Evolutionary conservation across 35 echinoderm and acorn worm genomes (phyloP).

Genomic region (Ophiothrix spiculata): DNA sequence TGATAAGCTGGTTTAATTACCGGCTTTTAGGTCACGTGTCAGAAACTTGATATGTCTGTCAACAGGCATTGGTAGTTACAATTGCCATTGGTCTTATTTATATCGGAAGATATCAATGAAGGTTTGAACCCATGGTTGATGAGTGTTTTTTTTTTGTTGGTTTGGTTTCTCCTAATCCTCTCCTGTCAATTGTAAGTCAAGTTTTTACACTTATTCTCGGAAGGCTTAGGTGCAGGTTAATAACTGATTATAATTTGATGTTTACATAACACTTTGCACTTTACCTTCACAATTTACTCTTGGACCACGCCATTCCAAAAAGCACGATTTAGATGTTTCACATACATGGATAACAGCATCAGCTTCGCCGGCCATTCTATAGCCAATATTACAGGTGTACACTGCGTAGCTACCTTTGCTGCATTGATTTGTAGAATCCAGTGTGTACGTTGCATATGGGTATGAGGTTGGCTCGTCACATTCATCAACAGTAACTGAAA

Average conservation of each 20-base stretch:
- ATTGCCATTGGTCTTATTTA: neutral
- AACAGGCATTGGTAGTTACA: too few relatives aligned
- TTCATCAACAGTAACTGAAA: neutral
- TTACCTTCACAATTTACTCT: neutral
- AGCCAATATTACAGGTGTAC: neutral
- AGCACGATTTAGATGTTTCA: neutral
- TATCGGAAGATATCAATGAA: neutral
- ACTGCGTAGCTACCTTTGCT: neutral
- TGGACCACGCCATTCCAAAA: neutral
- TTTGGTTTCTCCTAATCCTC: too few relatives aligned
- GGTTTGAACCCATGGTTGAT: too few relatives aligned
- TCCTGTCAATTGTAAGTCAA: too few relatives aligned
- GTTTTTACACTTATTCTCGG: neutral
- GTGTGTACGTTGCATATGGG: neutral
- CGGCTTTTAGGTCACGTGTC: too few relatives aligned
- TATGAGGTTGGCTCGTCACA: neutral
- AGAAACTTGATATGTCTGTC: too few relatives aligned
- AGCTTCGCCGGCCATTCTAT: neutral
- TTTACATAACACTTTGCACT: neutral
- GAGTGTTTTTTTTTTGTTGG: too few relatives aligned
- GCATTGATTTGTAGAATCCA: neutral
- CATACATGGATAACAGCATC: neutral
- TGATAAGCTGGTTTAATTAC: too few relatives aligned
- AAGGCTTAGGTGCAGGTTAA: neutral
- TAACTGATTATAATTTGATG: neutral